Evolutionary conservation across 2,797 vertebrate species (phyloP), one percentile per base, ranked within the genome.

Genomic region (Platalea minor): DNA sequence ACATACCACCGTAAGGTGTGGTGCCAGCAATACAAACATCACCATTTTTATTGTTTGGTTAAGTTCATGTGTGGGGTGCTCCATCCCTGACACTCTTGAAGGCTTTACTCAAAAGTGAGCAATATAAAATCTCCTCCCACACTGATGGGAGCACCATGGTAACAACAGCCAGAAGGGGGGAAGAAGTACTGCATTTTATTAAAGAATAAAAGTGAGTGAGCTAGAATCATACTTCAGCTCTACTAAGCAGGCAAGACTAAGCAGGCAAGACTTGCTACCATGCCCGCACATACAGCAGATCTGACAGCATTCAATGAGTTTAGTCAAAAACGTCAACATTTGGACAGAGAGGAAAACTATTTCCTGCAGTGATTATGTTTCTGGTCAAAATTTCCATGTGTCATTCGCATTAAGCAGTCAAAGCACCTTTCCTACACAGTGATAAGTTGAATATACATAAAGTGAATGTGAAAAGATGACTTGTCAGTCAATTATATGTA

Each of bases 91-190:
- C 63, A 50, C 57, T 56, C 54, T 79, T 43, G 16, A 80, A 91
- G 69, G 83, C 60, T 92, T 85, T 94, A 85, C 64, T 83, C 75
- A 89, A 31, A 89, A 95, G 87, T 28, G 72, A 96, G 91, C 84
- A 91, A 89, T 28, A 85, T 56, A 85, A 73, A 89, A 89, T 79
- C 74, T 91, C 51, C 48, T 89, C 95, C 94, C 72, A 96, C 94
- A 74, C 7, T 29, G 59, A 91, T 76, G 63, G 77, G 59, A 95
- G 72, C 85, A 89, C 91, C 94, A 96, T 94, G 94, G 95, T 54
- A 95, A 96, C 94, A 73, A 80, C 74, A 88, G 64, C 31, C 75
- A 91, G 89, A 85, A 86, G 76, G 7, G 20, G 26, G 60, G 48
- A 93, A 48, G 60, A 92, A 73, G 56, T 6, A 89, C 1, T 72